Base-by-base conservation (phyloP, 2,797 vertebrate genomes). In the Sphenopsis melanotis region DNA sequence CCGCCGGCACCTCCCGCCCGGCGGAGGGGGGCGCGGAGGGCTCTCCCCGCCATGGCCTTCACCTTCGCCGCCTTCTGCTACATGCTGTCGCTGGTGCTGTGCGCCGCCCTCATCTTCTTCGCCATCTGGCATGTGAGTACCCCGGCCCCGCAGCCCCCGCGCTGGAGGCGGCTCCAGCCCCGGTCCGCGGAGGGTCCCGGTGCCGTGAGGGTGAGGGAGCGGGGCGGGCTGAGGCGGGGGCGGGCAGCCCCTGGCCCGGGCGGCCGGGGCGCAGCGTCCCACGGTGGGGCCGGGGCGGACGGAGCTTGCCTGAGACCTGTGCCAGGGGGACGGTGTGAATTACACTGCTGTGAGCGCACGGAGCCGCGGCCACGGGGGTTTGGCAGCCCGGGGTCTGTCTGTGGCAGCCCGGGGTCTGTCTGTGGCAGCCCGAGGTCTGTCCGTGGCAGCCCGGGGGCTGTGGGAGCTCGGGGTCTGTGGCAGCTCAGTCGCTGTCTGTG, bases 11-110 rank as follows among this genome's bases (percentile, higher is more conserved):
- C 53, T 23, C 55, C 21, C 55, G 55, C 55, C 53, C 22, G n/a
- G 55, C 55, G 22, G n/a, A 56, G 55, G 7, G 53, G 55, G 22
- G 55, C 22, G n/a, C 55, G n/a, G 22, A 34, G 55, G 15, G 55
- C 55, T 56, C 11, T 76, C 23, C 86, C 26, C 83, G 56, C 87
- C 83, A 96, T 96, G 95, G 95, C 93, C 10, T 98, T 98, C 97
- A 98, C 98, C 24, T 98, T 98, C 92, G 98, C 98, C 39, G 98
- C 98, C 61, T 98, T 98, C 93, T 98, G 98, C 96, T 98, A 98
- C 96, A 98, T 98, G 98, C 97, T 98, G 37, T 98, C 98, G 30
- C 96, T 98, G 95, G 98, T 98, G 29, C 97, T 98, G 42, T 98
- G 98, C 83, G 98, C 98, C 6, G 98, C 98, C 19, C 98, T 98